A percentile compares a stretch with the other conserved stretches of the same genome.
phyloP scores from a whole-genome alignment of 1,140 invertebrate genomes.

The Pantala flavescens region DNA sequence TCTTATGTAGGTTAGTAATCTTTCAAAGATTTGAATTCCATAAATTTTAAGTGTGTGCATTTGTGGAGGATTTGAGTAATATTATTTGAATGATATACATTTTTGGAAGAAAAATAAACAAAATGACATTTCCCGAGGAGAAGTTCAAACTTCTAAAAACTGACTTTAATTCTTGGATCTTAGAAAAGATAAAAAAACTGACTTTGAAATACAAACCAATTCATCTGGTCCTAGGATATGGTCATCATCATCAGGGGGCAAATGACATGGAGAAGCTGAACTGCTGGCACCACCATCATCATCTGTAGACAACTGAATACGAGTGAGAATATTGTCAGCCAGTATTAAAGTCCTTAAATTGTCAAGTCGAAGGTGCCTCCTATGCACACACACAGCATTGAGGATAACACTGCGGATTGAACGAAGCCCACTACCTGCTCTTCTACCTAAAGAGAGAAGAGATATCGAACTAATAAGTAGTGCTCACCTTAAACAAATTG shows the following conservation, averaged over 20 bases:
- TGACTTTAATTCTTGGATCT: too few relatives aligned
- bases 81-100: too few relatives aligned
- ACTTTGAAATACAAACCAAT: slow-evolving; percentile 33
- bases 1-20: too few relatives aligned
- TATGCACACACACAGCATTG: slow-evolving; percentile 68
- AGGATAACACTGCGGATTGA: slow-evolving; percentile 61
- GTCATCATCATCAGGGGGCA: slow-evolving; percentile 29
- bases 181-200: too few relatives aligned
- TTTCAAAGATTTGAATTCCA: too few relatives aligned
- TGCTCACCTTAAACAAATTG: too few relatives aligned
- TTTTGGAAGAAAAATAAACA: too few relatives aligned
- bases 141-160: too few relatives aligned
- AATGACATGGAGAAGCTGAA: slow-evolving; percentile 31
- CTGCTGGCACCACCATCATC: slow-evolving; percentile 45
- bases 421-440: slow-evolving; percentile 24
- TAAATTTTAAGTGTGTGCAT: too few relatives aligned
- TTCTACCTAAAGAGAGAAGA: not conserved
- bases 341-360: slow-evolving; percentile 71
- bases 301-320: slow-evolving; percentile 67
- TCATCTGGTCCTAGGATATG: not conserved
- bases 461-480: not conserved
- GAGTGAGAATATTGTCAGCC: slow-evolving; percentile 69
- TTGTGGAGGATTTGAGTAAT: too few relatives aligned
- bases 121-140: too few relatives aligned
- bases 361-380: slow-evolving; percentile 69